These are phyloP conservation scores for Anoncus sp. DNA, from an alignment of 2,888 invertebrate species.

Conservation along the genomic window DNA sequence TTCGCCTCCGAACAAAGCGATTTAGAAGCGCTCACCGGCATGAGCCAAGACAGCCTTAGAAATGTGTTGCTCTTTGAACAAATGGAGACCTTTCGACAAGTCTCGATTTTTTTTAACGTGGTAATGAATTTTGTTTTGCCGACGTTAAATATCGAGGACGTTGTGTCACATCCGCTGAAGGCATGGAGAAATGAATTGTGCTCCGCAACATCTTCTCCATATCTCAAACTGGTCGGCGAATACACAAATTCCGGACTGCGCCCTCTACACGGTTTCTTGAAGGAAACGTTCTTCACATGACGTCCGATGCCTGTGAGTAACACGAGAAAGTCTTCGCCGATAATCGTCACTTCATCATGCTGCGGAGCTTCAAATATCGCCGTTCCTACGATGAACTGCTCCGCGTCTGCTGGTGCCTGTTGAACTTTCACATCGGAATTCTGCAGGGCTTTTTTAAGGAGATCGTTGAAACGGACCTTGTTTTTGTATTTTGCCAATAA, in stretches of 20 bases:
- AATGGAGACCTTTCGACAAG: not conserved
- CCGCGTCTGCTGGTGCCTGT: conserved; percentile 25
- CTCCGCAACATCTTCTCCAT: conserved; percentile 21
- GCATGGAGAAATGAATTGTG: conserved; percentile 64
- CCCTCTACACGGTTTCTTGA: conserved; percentile 53
- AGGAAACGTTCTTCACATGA: conserved; percentile 45
- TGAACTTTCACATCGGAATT: too few relatives aligned
- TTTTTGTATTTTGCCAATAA: conserved; percentile 20
- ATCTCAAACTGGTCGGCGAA: conserved; percentile 27
- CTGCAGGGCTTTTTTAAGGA: too few relatives aligned
- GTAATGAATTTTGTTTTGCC: conserved; percentile 11
- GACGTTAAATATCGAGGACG: not conserved
- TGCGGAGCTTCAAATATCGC: conserved; percentile 1
- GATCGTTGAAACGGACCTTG: not conserved
- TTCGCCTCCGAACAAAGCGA: conserved; percentile 13
- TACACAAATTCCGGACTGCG: conserved; percentile 45
- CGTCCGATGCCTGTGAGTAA: conserved; percentile 35
- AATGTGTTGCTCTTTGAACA: not conserved
- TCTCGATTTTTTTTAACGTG: not conserved
- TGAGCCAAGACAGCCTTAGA: not conserved
- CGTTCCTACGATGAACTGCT: conserved; percentile 39
- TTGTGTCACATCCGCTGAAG: conserved; percentile 19
- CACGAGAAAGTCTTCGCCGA: conserved; percentile 54
- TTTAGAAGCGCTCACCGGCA: conserved; percentile 12
- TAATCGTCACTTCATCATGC: conserved; percentile 40